Conservation (phyloP, 2,797 vertebrate genomes). For the Zalophus californianus region DNA sequence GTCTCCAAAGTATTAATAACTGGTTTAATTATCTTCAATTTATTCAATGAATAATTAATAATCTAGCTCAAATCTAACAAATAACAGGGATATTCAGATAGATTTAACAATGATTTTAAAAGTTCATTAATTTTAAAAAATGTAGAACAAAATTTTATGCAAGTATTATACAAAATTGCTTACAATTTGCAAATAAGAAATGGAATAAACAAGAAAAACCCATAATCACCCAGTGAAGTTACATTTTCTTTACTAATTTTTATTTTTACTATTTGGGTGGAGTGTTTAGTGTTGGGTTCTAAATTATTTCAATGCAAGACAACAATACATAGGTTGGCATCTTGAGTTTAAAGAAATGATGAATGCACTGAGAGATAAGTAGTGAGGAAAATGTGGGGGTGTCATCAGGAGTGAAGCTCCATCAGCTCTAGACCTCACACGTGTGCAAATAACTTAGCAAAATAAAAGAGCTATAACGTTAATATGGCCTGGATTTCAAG, state of each 20-base stretch:
- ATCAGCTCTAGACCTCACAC: background rate
- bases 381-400: background rate
- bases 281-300: background rate
- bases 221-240: background rate
- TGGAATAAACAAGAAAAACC: background rate
- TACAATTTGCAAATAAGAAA: slow-evolving; percentile 15
- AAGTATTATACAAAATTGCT: background rate
- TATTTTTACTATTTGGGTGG: background rate
- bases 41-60: slow-evolving; percentile 41
- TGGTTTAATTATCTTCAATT: background rate
- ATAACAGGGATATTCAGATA: background rate
- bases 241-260: background rate
- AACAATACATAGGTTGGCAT: background rate
- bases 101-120: background rate
- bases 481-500: background rate
- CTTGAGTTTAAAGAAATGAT: background rate
- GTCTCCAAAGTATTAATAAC: background rate
- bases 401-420: background rate
- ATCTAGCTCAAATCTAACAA: slow-evolving; percentile 12
- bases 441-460: background rate
- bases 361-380: background rate
- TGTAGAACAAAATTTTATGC: background rate
- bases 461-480: background rate
- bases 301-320: background rate
- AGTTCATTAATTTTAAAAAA: slow-evolving; percentile 19